Percentiles rank a stretch among this genome's conserved stretches.
phyloP scores from a whole-genome alignment of 1,140 invertebrate species.

The Potamilus streckersoni region DNA sequence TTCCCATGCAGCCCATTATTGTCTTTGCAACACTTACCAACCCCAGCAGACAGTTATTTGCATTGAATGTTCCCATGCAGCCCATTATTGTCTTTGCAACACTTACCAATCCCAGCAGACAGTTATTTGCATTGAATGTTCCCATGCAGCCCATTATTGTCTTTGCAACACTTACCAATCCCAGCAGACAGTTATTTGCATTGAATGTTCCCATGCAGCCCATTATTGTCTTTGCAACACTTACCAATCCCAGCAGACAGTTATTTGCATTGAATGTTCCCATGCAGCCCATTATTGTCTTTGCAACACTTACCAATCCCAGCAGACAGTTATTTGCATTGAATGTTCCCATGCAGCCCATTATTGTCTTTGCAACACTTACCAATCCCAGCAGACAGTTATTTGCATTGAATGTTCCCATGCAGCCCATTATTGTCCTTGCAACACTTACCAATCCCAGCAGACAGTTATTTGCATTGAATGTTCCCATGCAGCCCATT shows the following conservation, averaged over 20 bases:
- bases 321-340: constrained; percentile 14
- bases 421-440: constrained; percentile 8
- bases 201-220: constrained; percentile 19
- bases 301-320: constrained; percentile 19
- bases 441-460: constrained; percentile 22
- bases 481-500: constrained; percentile 16
- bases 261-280: constrained; percentile 14
- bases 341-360: constrained; percentile 20
- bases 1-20: constrained; percentile 15
- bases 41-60: constrained; percentile 11
- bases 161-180: constrained; percentile 16
- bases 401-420: constrained; percentile 13
- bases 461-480: constrained; percentile 14
- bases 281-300: constrained; percentile 8
- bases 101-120: constrained; percentile 27
- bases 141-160: constrained; percentile 13
- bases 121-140: constrained; percentile 14
- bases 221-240: background rate
- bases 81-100: background rate
- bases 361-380: constrained; percentile 6
- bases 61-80: constrained; percentile 16
- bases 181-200: constrained; percentile 15
- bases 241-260: constrained; percentile 24
- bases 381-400: constrained; percentile 21
- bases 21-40: constrained; percentile 16